These are phyloP conservation scores for Pandemis cinnamomeana DNA, from an alignment of 2,888 invertebrate species.

Conservation along the genomic window DNA sequence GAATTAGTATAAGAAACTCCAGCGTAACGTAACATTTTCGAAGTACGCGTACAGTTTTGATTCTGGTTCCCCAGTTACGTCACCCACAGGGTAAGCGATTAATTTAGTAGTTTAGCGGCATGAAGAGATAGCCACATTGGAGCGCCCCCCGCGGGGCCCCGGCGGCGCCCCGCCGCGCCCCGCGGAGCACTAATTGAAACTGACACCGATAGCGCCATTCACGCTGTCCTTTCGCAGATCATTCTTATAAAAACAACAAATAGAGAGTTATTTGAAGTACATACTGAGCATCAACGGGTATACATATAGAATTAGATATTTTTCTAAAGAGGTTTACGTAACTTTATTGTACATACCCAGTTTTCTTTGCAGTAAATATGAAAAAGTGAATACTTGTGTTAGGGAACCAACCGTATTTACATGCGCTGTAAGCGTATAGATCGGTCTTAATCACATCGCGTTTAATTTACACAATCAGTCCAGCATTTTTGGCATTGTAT, in stretches of 20 bases:
- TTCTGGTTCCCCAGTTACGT: slow-evolving; percentile 39
- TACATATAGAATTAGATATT: too few relatives aligned
- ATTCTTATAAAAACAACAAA: slow-evolving; percentile 36
- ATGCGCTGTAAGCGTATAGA: too few relatives aligned
- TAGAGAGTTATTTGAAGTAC: slow-evolving; percentile 13
- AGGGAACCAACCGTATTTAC: too few relatives aligned
- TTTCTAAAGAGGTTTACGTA: too few relatives aligned
- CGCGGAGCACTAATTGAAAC: slow-evolving; percentile 59
- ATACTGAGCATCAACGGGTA: background rate
- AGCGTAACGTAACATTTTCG: background rate
- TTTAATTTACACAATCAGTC: too few relatives aligned
- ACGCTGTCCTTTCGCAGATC: slow-evolving; percentile 48
- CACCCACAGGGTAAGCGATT: slow-evolving; percentile 56
- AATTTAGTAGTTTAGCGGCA: slow-evolving; percentile 71
- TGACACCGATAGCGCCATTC: slow-evolving; percentile 72
- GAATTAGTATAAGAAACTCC: slow-evolving; percentile 32
- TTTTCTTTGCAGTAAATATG: too few relatives aligned
- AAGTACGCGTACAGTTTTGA: slow-evolving; percentile 21
- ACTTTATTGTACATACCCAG: too few relatives aligned
- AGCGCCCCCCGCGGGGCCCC: slow-evolving; percentile 50
- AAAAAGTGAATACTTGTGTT: too few relatives aligned
- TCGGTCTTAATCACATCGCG: too few relatives aligned
- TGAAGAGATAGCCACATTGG: slow-evolving; percentile 52
- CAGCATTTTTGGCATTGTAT: too few relatives aligned
- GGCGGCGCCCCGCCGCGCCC: slow-evolving; percentile 56